These are phyloP conservation scores for Xanthostigma xanthostigma DNA, from an alignment of 2,888 invertebrate species.

Conservation along the genomic window DNA sequence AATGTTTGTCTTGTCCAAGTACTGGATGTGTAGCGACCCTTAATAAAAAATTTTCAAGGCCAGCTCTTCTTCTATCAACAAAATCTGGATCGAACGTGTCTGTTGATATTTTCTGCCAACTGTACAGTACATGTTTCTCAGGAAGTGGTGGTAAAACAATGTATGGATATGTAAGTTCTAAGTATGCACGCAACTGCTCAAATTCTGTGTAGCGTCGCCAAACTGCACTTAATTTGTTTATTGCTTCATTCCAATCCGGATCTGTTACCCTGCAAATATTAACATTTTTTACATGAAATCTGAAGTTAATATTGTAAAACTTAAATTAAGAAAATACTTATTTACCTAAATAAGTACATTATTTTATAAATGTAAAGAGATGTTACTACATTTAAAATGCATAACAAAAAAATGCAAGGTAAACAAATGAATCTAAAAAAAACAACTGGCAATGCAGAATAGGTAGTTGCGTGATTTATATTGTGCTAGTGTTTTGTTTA, in stretches of 20 bases:
- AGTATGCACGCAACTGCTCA: conserved; percentile 61
- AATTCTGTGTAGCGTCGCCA: conserved; percentile 77
- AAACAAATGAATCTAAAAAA: neutral
- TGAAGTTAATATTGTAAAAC: too few relatives aligned
- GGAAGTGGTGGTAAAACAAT: conserved; percentile 68
- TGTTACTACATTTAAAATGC: neutral
- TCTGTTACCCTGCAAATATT: conserved; percentile 40
- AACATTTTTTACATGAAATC: too few relatives aligned
- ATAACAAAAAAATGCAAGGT: neutral
- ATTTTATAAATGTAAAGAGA: neutral
- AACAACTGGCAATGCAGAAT: neutral
- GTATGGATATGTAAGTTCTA: conserved; percentile 65
- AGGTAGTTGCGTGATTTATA: neutral
- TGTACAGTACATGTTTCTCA: conserved; percentile 59
- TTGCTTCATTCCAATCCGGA: conserved; percentile 41
- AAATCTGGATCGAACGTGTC: conserved; percentile 77
- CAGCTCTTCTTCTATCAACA: conserved; percentile 66
- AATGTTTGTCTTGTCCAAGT: conserved; percentile 58
- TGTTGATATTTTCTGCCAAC: conserved; percentile 61
- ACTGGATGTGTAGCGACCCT: conserved; percentile 61
- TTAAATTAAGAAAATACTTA: neutral
- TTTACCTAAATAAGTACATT: neutral
- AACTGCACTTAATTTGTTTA: conserved; percentile 47
- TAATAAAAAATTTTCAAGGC: conserved; percentile 65
- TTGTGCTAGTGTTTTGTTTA: neutral